phyloP scores from a whole-genome alignment of 1,140 invertebrate species.

The Phortica variegata region DNA sequence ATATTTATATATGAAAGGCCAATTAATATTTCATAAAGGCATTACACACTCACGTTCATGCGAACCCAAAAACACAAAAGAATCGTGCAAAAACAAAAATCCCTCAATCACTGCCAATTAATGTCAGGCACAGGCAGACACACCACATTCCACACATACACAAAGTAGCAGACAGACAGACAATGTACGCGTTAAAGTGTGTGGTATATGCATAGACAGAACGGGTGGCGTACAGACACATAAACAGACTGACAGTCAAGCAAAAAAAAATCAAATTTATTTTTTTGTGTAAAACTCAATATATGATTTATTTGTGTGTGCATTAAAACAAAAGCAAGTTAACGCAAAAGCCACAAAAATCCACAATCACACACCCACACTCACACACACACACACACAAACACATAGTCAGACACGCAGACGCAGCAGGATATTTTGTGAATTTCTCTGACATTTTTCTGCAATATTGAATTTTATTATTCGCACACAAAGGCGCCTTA shows the following conservation, averaged over 20 bases:
- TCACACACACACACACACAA: slow-evolving; percentile 7
- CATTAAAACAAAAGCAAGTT: slow-evolving; percentile 49
- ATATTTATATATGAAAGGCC: slow-evolving; percentile 47
- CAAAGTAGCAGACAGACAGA: slow-evolving; percentile 17
- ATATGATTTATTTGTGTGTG: slow-evolving; percentile 55
- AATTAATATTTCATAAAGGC: slow-evolving; percentile 55
- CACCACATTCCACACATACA: slow-evolving; percentile 43
- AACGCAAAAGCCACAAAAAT: slow-evolving; percentile 52
- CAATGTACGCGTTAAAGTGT: no score
- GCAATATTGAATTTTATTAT: slow-evolving; percentile 53
- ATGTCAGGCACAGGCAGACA: slow-evolving; percentile 53
- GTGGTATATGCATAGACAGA: slow-evolving; percentile 14
- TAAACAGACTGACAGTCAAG: slow-evolving; percentile 40
- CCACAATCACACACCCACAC: slow-evolving; percentile 41
- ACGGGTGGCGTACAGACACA: slow-evolving; percentile 9
- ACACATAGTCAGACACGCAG: slow-evolving; percentile 20
- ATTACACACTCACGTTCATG: slow-evolving; percentile 19
- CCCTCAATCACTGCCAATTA: slow-evolving; percentile 54
- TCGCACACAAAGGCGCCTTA: no score
- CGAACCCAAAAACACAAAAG: slow-evolving; percentile 10
- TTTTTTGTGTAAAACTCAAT: no score
- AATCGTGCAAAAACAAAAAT: slow-evolving; percentile 36
- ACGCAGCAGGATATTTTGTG: slow-evolving; percentile 44
- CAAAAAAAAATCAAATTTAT: no score
- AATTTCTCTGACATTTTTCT: slow-evolving; percentile 51